Percentiles rank a stretch among this genome's conserved stretches.
These are phyloP conservation scores for Lysiphlebus fabarum DNA, from an alignment of 1,140 invertebrate species.

Conservation along the genomic window DNA sequence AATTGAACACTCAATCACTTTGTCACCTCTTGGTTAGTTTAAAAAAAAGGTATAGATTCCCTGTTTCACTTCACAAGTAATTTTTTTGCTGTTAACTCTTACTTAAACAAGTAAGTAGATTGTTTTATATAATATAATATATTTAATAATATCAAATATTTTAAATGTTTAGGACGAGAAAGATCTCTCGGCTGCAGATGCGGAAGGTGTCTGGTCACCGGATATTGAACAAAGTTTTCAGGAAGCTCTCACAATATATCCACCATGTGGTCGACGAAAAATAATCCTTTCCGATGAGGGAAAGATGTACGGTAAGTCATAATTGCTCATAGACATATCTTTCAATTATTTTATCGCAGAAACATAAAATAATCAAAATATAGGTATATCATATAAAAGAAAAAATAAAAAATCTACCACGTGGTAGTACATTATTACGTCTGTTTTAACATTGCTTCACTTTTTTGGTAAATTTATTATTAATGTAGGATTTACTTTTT, in stretches of 20 bases:
- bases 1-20: no score
- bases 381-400: no score
- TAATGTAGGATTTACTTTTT: no score
- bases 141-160: neutral
- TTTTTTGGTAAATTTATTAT: no score
- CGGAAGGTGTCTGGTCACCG: slow-evolving; percentile 99
- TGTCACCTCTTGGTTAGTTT: no score
- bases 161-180: slow-evolving; percentile 72
- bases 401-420: no score
- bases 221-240: slow-evolving; percentile 99
- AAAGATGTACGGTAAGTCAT: slow-evolving; percentile 99
- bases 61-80: neutral
- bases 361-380: no score
- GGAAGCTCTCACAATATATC: slow-evolving; percentile 98
- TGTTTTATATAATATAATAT: neutral
- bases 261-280: slow-evolving; percentile 97
- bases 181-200: slow-evolving; percentile 87
- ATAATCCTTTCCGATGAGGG: slow-evolving; percentile 99
- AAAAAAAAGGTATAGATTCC: no score
- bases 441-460: no score
- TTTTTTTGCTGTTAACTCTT: no score
- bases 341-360: no score
- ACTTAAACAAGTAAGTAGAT: neutral
- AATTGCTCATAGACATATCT: neutral
- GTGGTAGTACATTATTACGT: no score